Percentiles rank a stretch among this genome's conserved stretches.
Conservation (phyloP, 2,113 vertebrate genomes). For the Tragulus kanchil region DNA sequence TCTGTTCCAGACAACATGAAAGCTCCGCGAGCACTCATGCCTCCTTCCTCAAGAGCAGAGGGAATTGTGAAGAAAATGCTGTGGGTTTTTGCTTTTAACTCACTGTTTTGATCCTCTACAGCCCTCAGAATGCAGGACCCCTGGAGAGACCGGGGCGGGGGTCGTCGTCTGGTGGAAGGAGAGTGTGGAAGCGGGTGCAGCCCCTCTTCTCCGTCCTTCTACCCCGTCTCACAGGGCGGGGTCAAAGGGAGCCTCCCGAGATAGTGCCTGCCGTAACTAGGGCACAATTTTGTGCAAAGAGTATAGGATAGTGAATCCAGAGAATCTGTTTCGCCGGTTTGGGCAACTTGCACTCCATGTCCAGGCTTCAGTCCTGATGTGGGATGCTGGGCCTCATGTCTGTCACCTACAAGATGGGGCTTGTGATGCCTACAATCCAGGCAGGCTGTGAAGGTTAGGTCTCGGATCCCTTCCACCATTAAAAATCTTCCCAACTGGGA, state of each 20-base stretch:
- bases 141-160: neutral
- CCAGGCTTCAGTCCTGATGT: neutral
- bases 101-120: constrained; percentile 37
- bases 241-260: neutral
- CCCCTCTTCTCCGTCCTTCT: neutral
- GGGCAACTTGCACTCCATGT: neutral
- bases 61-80: constrained; percentile 37
- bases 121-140: neutral
- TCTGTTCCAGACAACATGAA: constrained; percentile 69
- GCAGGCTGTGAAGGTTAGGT: neutral
- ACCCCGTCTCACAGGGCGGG: neutral
- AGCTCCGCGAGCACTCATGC: neutral
- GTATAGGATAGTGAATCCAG: neutral
- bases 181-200: neutral
- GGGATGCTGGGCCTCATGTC: neutral
- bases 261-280: neutral
- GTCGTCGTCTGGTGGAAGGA: neutral
- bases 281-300: neutral
- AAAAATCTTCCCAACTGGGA: neutral
- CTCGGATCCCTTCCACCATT: neutral
- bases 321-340: neutral
- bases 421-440: rapidly evolving
- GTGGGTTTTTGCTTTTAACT: constrained; percentile 59
- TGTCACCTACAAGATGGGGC: neutral
- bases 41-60: constrained; percentile 68